Base-by-base conservation (phyloP, 2,888 invertebrate species). In the Meteorus colon region DNA sequence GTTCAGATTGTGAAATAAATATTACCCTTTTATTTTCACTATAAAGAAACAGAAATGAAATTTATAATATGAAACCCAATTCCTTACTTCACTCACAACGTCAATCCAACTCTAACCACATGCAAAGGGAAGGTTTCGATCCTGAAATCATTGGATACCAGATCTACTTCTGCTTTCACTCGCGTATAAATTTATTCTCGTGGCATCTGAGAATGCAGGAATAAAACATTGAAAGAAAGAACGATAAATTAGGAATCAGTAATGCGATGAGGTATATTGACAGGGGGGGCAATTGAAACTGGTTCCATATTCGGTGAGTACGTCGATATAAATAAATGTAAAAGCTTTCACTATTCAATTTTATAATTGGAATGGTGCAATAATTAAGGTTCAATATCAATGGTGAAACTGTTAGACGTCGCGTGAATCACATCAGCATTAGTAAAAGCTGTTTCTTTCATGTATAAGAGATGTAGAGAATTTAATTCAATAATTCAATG, bases 281-380 rank as follows among this genome's bases (percentile, higher is more conserved):
- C 48, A 48, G 48, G 48, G 48, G 48, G n/a, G n/a, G 48, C n/a
- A 48, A 48, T 48, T n/a, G 16, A 16, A 48, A 48, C 48, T 48
- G 48, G 16, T 48, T 48, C 48, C 48, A 3, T 48, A n/a, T 48
- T n/a, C 5, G n/a, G 16, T 48, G 16, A 48, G 16, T 48, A 48
- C 16, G 48, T 16, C 4, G 4, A 48, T n/a, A 16, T n/a, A 48
- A 4, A 48, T 48, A 16, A 16, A 41, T n/a, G 16, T 48, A n/a
- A 16, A 48, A 48, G 48, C 48, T 48, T 48, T 48, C 48, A 48
- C 48, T 48, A 16, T 48, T n/a, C n/a, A 48, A 48, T 48, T 48
- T 48, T 48, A 41, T 41, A 41, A 41, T 41, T 41, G 41, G 12
- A 41, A 41, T 12, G 12, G 41, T 41, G 41, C 41, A 12, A 41